phyloP scores from a whole-genome alignment of 2,888 invertebrate species.

The Drosophila eohydei region DNA sequence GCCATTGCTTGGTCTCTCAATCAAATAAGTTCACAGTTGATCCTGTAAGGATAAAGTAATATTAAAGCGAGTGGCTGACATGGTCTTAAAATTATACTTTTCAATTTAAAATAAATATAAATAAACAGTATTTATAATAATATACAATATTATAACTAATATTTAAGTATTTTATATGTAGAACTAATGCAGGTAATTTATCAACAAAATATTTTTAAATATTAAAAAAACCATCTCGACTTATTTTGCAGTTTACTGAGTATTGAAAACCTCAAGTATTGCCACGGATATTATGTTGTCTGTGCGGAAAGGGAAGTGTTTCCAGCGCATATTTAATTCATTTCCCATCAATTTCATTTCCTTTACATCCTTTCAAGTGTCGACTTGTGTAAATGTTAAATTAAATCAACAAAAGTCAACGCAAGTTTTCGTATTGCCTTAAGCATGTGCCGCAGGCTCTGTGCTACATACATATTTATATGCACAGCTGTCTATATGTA shows the following conservation, averaged over 20 bases:
- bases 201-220: background rate
- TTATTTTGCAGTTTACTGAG: background rate
- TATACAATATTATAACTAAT: background rate
- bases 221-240: background rate
- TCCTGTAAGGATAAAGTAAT: no score
- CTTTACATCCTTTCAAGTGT: constrained; percentile 36
- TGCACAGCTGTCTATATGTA: background rate
- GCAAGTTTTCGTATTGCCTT: constrained; percentile 17
- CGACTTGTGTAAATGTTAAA: constrained; percentile 58
- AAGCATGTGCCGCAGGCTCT: constrained; percentile 1
- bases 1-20: no score
- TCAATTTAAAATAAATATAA: background rate
- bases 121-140: background rate
- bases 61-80: no score
- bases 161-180: no score
- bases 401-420: constrained; percentile 37
- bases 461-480: background rate
- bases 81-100: no score
- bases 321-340: constrained; percentile 28
- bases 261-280: constrained; percentile 4
- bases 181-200: background rate
- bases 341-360: constrained; percentile 49
- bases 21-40: no score
- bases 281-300: background rate
- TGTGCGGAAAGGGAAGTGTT: constrained; percentile 11